Conservation (phyloP, 2,888 invertebrate species). For the Sarcophaga caerulescens region DNA sequence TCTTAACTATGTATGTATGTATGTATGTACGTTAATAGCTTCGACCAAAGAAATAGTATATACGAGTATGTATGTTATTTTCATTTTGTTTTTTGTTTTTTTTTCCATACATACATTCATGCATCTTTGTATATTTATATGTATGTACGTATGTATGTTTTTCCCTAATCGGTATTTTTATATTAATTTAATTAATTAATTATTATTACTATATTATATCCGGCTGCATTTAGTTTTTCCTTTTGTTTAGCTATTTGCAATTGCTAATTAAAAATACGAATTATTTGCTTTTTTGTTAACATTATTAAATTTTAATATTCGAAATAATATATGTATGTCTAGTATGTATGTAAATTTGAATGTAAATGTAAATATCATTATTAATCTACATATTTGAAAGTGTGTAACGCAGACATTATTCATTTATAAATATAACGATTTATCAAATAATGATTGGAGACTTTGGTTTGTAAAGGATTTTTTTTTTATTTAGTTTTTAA, state of each 20-base stretch:
- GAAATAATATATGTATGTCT: conserved; percentile 64
- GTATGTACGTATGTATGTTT: conserved; percentile 19
- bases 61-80: too few species aligned
- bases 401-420: conserved; percentile 70
- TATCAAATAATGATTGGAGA: conserved; percentile 66
- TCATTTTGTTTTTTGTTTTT: conserved; percentile 70
- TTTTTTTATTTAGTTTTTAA: too few species aligned
- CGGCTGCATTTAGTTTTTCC: neutral
- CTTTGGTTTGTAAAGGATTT: conserved; percentile 41
- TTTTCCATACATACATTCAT: conserved; percentile 60
- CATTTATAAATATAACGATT: conserved; percentile 59
- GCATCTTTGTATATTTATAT: conserved; percentile 60
- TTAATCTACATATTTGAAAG: conserved; percentile 59
- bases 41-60: conserved; percentile 43
- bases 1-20: neutral
- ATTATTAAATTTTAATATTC: conserved; percentile 64
- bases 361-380: conserved; percentile 54
- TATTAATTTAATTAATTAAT: conserved; percentile 64
- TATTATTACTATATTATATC: too few species aligned
- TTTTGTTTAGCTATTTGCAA: conserved; percentile 29
- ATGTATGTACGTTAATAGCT: conserved; percentile 50
- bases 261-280: conserved; percentile 47
- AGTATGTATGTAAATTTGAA: conserved; percentile 49
- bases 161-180: neutral
- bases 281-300: conserved; percentile 14